A percentile compares a stretch with the other conserved stretches of the same genome.
These are phyloP conservation scores for Phyllotreta striolata DNA, from an alignment of 2,888 invertebrate genomes.

Conservation along the genomic window DNA sequence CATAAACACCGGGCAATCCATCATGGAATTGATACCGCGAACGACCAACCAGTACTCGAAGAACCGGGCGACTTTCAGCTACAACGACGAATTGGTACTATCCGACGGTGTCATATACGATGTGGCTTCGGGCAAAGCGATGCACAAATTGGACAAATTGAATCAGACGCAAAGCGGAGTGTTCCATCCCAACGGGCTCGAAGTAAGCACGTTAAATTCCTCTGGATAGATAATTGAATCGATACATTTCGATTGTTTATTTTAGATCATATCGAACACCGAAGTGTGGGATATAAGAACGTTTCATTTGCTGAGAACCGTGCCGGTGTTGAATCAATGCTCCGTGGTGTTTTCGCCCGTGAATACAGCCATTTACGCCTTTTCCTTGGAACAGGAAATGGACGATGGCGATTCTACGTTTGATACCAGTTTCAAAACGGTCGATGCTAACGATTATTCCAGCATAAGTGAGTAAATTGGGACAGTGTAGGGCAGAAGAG, in stretches of 20 bases:
- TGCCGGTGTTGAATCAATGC: slow-evolving; percentile 92
- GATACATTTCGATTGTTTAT: slow-evolving; percentile 18
- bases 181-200: slow-evolving; percentile 95
- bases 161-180: slow-evolving; percentile 95
- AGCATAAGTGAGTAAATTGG: slow-evolving; percentile 80
- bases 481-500: too few species aligned
- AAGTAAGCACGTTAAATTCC: slow-evolving; percentile 65
- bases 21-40: slow-evolving; percentile 78
- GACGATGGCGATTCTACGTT: slow-evolving; percentile 79
- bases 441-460: slow-evolving; percentile 93
- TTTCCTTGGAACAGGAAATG: slow-evolving; percentile 76
- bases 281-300: slow-evolving; percentile 99
- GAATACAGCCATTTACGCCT: slow-evolving; percentile 88
- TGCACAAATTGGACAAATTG: slow-evolving; percentile 97
- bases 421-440: slow-evolving; percentile 92
- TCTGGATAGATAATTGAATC: background rate
- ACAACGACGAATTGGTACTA: slow-evolving; percentile 91
- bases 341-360: slow-evolving; percentile 86
- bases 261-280: slow-evolving; percentile 90
- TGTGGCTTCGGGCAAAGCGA: slow-evolving; percentile 82
- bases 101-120: slow-evolving; percentile 97
- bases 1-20: slow-evolving; percentile 77
- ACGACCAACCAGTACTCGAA: slow-evolving; percentile 92
- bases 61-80: slow-evolving; percentile 94
- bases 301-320: slow-evolving; percentile 92